Base-by-base conservation (phyloP, 2,888 invertebrate genomes). In the Aphelenchoides bicaudatus region DNA sequence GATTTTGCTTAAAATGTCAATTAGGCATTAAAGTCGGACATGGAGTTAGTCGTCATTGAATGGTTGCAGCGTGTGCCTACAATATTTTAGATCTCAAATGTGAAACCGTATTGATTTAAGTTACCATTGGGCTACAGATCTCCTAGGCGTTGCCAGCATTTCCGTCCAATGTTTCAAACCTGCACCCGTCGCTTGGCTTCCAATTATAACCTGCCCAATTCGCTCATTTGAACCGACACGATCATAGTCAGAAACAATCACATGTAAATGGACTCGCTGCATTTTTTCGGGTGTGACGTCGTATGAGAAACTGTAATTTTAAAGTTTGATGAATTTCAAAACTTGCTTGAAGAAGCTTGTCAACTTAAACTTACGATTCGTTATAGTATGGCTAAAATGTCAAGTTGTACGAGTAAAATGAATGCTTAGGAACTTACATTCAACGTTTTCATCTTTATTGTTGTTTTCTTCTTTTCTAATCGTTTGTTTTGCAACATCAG, bases 311-410 rank as follows among this genome's bases (percentile, higher is more conserved):
- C 96, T 96, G 87, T 98, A 96, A 87, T 98, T 98, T 87, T 94
- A 98, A 86, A 13, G 13, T 34, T 13, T 13, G 34, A 6, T 43
- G 21, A 43, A 43, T 8, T 8, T 10, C 16, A 43, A 19, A n/a
- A 6, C 8, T 10, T 19, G 25, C 49, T 31, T 49, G 49, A 49
- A 43, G n/a, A 34, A 34, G 93, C 87, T 98, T 98, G 86, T 98
- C 98, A 82, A 93, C 90, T 86, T 98, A 98, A n/a, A n/a, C n/a
- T n/a, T n/a, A n/a, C 81, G 96, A 98, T 87, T 99, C 98, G 87
- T 99, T 99, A 87, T 96, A 99, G 86, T 98, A 99, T 80, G 98
- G 98, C n/a, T n/a, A n/a, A n/a, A n/a, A n/a, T n/a, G n/a, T n/a
- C n/a, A n/a, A n/a, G n/a, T n/a, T n/a, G n/a, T n/a, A n/a, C n/a